Percentiles rank a stretch among this genome's conserved stretches.
Evolutionary conservation across 2,888 invertebrate species (phyloP).

Genomic region (Serripes groenlandicus): DNA sequence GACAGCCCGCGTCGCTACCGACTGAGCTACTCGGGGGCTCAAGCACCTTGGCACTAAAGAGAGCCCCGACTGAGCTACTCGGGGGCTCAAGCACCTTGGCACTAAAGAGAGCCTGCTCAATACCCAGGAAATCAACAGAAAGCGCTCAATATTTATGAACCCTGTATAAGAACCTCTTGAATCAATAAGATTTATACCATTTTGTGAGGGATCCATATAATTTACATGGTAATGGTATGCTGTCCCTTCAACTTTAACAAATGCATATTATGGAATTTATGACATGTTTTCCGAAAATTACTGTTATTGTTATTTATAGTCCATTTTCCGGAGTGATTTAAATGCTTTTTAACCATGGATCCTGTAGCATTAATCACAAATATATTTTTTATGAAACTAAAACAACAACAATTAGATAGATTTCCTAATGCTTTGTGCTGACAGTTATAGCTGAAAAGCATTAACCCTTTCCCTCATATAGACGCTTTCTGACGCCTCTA

Average conservation of each 20-base stretch:
- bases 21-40: no score
- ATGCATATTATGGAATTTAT: background rate
- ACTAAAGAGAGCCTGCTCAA: background rate
- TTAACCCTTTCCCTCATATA: no score
- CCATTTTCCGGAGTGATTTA: conserved; percentile 1
- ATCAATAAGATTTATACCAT: conserved; percentile 4
- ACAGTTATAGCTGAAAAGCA: no score
- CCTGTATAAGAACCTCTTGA: background rate
- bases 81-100: no score
- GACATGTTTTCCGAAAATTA: background rate
- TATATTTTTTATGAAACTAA: no score
- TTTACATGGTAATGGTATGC: conserved; percentile 1
- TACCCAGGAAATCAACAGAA: background rate
- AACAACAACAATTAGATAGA: no score
- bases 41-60: no score
- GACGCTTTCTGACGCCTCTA: no score
- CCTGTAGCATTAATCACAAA: no score
- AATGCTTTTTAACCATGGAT: background rate
- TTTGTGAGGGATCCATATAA: background rate
- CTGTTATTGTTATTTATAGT: conserved; percentile 3
- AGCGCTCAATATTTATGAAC: background rate
- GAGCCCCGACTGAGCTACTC: no score
- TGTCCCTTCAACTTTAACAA: conserved; percentile 1
- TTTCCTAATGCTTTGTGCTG: no score
- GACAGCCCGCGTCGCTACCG: no score